Evolutionary conservation across 2,888 invertebrate species (phyloP), one percentile per base, ranked within the genome.

Genomic region (Diploptera punctata): DNA sequence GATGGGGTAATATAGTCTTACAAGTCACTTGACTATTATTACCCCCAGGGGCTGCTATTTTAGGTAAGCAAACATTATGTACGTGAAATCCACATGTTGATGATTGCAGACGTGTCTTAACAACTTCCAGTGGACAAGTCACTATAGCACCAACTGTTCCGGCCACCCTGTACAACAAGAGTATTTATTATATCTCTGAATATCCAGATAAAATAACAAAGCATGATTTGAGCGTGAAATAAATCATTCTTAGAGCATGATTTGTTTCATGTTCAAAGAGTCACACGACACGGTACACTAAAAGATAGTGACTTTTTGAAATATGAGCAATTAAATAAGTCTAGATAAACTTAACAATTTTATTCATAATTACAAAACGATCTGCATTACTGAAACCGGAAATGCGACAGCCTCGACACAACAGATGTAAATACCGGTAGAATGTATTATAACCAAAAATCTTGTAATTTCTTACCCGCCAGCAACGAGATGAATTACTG

Each of bases 81-180:
- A 65, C 72, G 16, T 31, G 79, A 78, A 88, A 88, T 72, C 86
- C 84, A 67, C 91, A 93, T 76, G 91, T 90, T 5, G 98, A 98
- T 26, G 98, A 98, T 83, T 99, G 99, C 77, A 98, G 88, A 31
- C 99, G 90, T 13, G 98, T 98, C 85, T 99, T 99, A 60, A 99
- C 97, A 77, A 99, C 98, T 87, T 99, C 99, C 79, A 99, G 86
- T 13, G 99, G 99, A 84, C 98, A 98, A 80, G 99, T 99, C 76
- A 97, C 91, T 77, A 99, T 95, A 19, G 98, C 98, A 69, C 98
- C 98, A 61, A 95, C 93, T 68, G 98, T 99, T 76, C 99, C 99
- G 76, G 97, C 99, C 83, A 95, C 90, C 82, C 98, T 98, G 85
- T 29, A 84, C 84, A 78, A 70, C 76, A 73, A 29, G n/a, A 26